Evolutionary conservation across 2,797 vertebrate genomes (phyloP).

Genomic region (Lophius americanus): DNA sequence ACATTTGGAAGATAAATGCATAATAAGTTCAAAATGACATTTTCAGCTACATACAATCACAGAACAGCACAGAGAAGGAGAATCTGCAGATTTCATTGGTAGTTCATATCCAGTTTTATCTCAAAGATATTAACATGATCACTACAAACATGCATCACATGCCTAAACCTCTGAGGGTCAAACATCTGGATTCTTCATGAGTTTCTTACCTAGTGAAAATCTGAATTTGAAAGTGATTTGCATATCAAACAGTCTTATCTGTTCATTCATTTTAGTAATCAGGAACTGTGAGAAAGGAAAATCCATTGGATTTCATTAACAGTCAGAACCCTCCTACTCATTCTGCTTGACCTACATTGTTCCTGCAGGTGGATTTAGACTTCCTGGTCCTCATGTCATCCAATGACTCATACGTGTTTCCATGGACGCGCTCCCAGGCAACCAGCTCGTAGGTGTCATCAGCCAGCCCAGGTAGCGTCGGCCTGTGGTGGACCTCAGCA

Average conservation of each 20-base stretch:
- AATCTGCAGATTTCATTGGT: too few relatives aligned
- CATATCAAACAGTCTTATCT: background rate
- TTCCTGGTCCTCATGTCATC: conserved; percentile 63
- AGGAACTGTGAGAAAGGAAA: conserved; percentile 71
- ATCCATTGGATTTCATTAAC: too few relatives aligned
- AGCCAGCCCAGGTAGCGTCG: background rate
- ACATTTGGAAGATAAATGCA: too few relatives aligned
- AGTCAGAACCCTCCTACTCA: rapidly evolving
- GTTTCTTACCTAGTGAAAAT: background rate
- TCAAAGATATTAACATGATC: too few relatives aligned
- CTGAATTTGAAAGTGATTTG: background rate
- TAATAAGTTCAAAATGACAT: too few relatives aligned
- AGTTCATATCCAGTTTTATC: too few relatives aligned
- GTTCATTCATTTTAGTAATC: conserved; percentile 78
- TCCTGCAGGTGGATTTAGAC: conserved; percentile 52
- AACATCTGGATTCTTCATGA: background rate
- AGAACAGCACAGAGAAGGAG: too few relatives aligned
- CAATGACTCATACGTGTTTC: conserved; percentile 64
- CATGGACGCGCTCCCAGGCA: background rate
- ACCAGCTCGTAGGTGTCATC: conserved; percentile 67
- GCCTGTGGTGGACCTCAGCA: conserved; percentile 43
- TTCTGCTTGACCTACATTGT: conserved; percentile 67
- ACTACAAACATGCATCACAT: too few relatives aligned
- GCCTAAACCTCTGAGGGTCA: background rate
- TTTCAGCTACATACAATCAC: too few relatives aligned